Evolutionary conservation across 2,888 invertebrate genomes (phyloP).

Genomic region (Exocentrus adspersus): DNA sequence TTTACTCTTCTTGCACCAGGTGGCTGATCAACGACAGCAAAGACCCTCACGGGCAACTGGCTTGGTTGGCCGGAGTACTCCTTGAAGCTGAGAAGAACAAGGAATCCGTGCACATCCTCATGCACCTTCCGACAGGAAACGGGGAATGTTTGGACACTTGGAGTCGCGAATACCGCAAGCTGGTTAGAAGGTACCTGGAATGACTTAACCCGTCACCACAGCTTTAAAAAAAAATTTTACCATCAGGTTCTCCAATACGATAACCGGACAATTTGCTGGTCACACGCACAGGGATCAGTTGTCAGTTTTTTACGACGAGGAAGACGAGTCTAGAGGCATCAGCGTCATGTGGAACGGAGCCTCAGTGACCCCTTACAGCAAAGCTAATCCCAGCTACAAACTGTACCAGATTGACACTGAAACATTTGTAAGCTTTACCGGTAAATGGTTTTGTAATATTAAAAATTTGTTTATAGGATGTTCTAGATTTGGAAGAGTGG

Average conservation of each 20-base stretch:
- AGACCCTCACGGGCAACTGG: slow-evolving; percentile 81
- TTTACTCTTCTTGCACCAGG: no score
- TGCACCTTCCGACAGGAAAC: slow-evolving; percentile 83
- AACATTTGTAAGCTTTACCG: slow-evolving; percentile 52
- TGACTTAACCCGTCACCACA: no score
- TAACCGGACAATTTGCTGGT: slow-evolving; percentile 85
- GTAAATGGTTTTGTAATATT: no score
- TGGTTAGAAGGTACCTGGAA: slow-evolving; percentile 70
- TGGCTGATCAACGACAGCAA: slow-evolving; percentile 66
- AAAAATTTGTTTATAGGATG: slow-evolving; percentile 62
- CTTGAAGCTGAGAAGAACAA: slow-evolving; percentile 66
- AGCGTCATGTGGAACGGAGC: slow-evolving; percentile 85
- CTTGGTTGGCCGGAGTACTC: slow-evolving; percentile 74
- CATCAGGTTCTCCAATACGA: no score
- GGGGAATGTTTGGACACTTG: slow-evolving; percentile 76
- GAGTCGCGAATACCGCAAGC: slow-evolving; percentile 74
- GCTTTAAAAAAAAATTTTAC: no score
- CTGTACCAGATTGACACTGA: slow-evolving; percentile 47
- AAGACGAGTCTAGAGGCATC: slow-evolving; percentile 67
- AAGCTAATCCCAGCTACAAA: slow-evolving; percentile 68
- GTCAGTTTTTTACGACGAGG: slow-evolving; percentile 73
- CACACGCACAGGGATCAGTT: slow-evolving; percentile 83
- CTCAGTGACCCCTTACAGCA: slow-evolving; percentile 79
- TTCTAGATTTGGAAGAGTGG: slow-evolving; percentile 75
- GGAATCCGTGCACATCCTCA: slow-evolving; percentile 84